These are phyloP conservation scores for Drosophila ironensis DNA, from an alignment of 1,140 invertebrate genomes.

Conservation along the genomic window DNA sequence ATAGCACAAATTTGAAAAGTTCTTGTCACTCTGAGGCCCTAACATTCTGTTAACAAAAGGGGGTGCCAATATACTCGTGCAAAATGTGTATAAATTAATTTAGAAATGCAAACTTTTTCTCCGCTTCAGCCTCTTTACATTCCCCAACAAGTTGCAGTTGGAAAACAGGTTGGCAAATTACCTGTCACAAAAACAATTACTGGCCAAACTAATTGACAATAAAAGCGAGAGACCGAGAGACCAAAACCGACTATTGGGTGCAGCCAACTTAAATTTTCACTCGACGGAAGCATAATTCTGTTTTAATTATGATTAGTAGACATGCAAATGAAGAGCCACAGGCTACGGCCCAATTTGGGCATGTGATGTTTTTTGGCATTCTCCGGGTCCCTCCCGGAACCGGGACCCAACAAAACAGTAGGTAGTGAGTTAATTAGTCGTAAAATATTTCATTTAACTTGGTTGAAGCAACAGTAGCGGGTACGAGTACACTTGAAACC, in stretches of 20 bases:
- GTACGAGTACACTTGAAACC: neutral
- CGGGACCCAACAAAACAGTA: neutral
- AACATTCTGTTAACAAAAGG: no score
- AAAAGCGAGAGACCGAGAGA: neutral
- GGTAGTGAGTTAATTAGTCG: conserved; percentile 1
- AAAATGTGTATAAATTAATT: no score
- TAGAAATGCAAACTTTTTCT: no score
- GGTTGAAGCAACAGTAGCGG: no score
- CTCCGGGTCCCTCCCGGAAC: no score
- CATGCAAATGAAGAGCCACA: neutral
- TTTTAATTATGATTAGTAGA: neutral
- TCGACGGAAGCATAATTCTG: neutral
- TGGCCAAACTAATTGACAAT: neutral
- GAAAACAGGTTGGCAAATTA: neutral
- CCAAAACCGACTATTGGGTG: neutral
- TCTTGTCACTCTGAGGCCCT: no score
- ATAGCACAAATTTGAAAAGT: no score
- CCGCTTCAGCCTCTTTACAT: no score
- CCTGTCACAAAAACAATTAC: neutral
- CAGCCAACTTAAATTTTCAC: neutral
- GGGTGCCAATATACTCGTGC: no score
- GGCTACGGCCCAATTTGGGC: neutral
- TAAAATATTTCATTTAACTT: conserved; percentile 15
- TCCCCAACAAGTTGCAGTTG: neutral
- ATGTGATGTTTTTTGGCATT: neutral